Percentiles rank a stretch among this genome's conserved stretches.
phyloP scores from a whole-genome alignment of 2,797 vertebrate species.

The Tadarida brasiliensis region DNA sequence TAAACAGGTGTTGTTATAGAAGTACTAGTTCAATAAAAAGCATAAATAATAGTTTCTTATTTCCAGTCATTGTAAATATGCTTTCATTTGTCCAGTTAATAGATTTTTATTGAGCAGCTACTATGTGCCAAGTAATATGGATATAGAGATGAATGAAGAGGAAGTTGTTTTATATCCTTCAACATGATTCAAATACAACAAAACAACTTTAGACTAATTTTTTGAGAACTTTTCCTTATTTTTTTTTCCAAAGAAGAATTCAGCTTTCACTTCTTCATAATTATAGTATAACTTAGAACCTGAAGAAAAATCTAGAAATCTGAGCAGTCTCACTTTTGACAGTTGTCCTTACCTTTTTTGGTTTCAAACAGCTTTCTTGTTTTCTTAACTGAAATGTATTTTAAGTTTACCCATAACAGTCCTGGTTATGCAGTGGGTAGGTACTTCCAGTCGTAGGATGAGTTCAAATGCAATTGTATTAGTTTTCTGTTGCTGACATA shows the following conservation, averaged over 20 bases:
- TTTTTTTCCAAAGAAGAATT: slow-evolving; percentile 15
- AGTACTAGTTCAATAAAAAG: slow-evolving; percentile 6
- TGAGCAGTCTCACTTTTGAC: background rate
- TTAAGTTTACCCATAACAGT: background rate
- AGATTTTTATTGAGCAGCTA: background rate
- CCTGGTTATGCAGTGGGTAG: background rate
- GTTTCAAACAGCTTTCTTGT: slow-evolving; percentile 35
- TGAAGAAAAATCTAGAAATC: background rate
- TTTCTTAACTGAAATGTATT: background rate
- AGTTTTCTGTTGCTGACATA: background rate
- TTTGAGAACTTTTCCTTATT: slow-evolving; percentile 45
- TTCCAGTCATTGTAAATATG: background rate
- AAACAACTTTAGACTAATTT: background rate
- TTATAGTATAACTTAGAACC: slow-evolving; percentile 2
- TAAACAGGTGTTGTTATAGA: background rate
- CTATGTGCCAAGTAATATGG: background rate
- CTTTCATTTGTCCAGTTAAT: background rate
- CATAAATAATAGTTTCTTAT: background rate
- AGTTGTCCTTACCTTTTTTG: background rate
- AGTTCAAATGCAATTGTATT: background rate
- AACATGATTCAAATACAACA: background rate
- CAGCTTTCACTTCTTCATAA: slow-evolving; percentile 14
- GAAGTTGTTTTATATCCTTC: background rate
- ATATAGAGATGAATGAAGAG: background rate
- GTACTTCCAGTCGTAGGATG: background rate